phyloP scores from a whole-genome alignment of 2,888 invertebrate species.

The Hybos culiciformis region DNA sequence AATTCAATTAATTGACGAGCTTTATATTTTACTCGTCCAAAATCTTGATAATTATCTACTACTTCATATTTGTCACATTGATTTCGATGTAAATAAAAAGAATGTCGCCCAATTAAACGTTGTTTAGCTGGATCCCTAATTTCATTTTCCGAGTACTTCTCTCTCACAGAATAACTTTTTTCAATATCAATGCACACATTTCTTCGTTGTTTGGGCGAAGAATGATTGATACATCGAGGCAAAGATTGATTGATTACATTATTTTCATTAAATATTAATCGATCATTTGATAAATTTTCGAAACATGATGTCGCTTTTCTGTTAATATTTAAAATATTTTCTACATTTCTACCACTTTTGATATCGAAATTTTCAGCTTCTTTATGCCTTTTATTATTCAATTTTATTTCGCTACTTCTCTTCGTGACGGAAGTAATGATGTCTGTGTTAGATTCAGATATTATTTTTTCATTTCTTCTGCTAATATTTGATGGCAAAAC shows the following conservation, averaged over 20 bases:
- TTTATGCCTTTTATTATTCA: too few relatives aligned
- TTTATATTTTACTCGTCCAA: slow-evolving; percentile 10
- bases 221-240: too few relatives aligned
- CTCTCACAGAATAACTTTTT: slow-evolving; percentile 12
- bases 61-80: slow-evolving; percentile 8
- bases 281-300: too few relatives aligned
- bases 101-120: slow-evolving; percentile 10
- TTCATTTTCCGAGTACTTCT: slow-evolving; percentile 7
- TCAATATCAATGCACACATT: too few relatives aligned
- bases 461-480: too few relatives aligned
- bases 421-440: neutral
- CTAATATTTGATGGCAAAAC: neutral
- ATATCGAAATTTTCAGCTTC: too few relatives aligned
- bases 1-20: slow-evolving; percentile 12
- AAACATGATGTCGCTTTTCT: too few relatives aligned
- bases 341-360: too few relatives aligned
- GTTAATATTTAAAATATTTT: too few relatives aligned
- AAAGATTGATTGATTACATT: too few relatives aligned
- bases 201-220: too few relatives aligned
- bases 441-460: neutral
- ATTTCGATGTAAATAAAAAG: slow-evolving; percentile 13
- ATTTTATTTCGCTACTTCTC: slow-evolving; percentile 7
- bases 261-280: too few relatives aligned
- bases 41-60: slow-evolving; percentile 11
- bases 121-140: slow-evolving; percentile 1